phyloP scores from a whole-genome alignment of 2,888 invertebrate genomes.

The Lasioglossum malachurum region DNA sequence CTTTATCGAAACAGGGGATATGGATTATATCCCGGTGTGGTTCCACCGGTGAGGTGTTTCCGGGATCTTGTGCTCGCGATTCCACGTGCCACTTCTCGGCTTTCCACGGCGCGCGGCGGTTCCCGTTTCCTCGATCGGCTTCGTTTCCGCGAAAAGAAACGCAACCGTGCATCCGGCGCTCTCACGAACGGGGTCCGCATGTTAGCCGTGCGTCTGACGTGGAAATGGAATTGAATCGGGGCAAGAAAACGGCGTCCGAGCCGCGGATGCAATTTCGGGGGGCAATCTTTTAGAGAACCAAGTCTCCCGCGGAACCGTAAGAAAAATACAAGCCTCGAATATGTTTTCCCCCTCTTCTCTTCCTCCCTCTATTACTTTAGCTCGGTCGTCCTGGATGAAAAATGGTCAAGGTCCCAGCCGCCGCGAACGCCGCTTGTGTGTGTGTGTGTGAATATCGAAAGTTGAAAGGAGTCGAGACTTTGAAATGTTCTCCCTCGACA shows the following conservation, averaged over 20 bases:
- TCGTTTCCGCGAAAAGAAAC: not conserved
- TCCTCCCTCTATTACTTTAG: not conserved
- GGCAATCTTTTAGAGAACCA: not conserved
- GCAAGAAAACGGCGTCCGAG: not conserved
- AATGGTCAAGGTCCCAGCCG: conserved; percentile 1
- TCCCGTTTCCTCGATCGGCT: not conserved
- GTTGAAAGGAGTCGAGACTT: conserved; percentile 11
- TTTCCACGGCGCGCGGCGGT: conserved; percentile 3
- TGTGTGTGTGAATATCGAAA: conserved; percentile 25
- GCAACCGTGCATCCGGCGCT: not conserved
- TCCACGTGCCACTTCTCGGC: conserved; percentile 15
- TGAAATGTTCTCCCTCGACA: conserved; percentile 6
- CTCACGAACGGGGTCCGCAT: not conserved
- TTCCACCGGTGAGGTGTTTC: conserved; percentile 16
- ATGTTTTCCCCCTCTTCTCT: not conserved
- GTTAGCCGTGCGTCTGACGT: not conserved
- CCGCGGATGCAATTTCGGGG: not conserved
- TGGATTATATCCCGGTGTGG: conserved; percentile 27
- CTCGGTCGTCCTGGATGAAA: not conserved
- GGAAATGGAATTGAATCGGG: not conserved
- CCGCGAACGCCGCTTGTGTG: conserved; percentile 1
- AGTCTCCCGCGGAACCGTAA: not conserved
- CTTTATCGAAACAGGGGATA: conserved; percentile 54
- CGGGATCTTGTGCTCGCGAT: conserved; percentile 2
- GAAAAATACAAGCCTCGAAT: conserved; percentile 11